These are phyloP conservation scores for Panthera tigris DNA, from an alignment of 2,113 vertebrate genomes.

Conservation along the genomic window DNA sequence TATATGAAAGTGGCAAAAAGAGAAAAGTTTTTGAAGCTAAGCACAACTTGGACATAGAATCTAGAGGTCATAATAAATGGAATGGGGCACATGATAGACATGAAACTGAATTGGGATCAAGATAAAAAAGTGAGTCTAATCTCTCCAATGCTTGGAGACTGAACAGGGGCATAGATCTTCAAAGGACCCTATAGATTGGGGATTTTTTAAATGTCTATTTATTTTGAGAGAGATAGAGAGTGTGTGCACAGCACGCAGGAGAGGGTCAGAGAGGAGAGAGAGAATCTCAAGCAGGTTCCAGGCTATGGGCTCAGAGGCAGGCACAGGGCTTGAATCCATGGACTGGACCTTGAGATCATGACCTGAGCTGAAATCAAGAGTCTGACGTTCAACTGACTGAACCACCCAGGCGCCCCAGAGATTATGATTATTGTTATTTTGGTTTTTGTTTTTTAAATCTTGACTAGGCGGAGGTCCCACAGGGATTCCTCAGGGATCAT, in stretches of 20 bases:
- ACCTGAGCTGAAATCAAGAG: too few species aligned
- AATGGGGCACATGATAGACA: neutral
- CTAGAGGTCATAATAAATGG: neutral
- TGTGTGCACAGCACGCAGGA: too few species aligned
- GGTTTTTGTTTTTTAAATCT: neutral
- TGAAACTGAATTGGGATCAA: neutral
- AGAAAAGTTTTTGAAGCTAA: neutral
- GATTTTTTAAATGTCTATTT: too few species aligned
- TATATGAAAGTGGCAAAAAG: neutral
- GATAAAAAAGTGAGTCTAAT: neutral
- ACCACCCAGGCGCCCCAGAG: too few species aligned
- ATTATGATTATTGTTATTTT: too few species aligned
- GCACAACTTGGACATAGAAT: neutral
- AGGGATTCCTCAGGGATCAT: neutral
- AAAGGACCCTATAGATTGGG: neutral
- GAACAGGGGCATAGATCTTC: neutral
- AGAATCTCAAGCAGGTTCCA: too few species aligned
- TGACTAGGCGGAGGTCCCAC: neutral
- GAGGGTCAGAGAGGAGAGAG: too few species aligned
- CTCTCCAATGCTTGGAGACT: neutral
- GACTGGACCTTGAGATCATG: too few species aligned
- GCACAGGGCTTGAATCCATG: too few species aligned
- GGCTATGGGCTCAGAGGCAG: too few species aligned
- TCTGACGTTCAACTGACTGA: too few species aligned
- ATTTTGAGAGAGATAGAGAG: too few species aligned